Evolutionary conservation across 2,888 invertebrate genomes (phyloP).

Genomic region (Resseliella maxima): DNA sequence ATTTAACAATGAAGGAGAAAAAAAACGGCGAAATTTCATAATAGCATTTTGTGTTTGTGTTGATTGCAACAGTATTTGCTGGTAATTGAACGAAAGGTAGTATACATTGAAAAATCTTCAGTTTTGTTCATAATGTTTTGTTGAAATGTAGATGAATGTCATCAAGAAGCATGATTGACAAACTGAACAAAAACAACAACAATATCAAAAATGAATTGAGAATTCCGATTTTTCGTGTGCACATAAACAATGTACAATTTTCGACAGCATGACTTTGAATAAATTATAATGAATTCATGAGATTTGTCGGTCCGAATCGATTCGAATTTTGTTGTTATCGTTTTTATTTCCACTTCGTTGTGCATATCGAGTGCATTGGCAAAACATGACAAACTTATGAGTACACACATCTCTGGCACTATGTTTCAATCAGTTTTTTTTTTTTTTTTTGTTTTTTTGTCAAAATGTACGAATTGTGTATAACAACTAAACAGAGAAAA

Average conservation of each 20-base stretch:
- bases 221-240: neutral
- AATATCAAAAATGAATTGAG: neutral
- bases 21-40: neutral
- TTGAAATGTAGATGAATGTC: conserved; percentile 9
- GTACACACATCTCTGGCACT: neutral
- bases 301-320: neutral
- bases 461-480: neutral
- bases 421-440: neutral
- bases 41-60: neutral
- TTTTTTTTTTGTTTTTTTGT: no score
- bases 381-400: neutral
- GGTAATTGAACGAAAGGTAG: neutral
- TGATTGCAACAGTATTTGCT: neutral
- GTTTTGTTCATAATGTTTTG: neutral
- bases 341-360: neutral
- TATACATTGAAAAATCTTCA: neutral
- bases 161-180: neutral
- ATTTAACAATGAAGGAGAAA: neutral
- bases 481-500: neutral
- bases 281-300: conserved; percentile 27
- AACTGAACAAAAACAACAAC: neutral
- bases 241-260: neutral
- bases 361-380: neutral
- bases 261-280: neutral
- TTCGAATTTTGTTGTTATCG: conserved; percentile 7